Base-by-base conservation (phyloP, 2,888 invertebrate species). In the Branchipolynoe longqiensis region DNA sequence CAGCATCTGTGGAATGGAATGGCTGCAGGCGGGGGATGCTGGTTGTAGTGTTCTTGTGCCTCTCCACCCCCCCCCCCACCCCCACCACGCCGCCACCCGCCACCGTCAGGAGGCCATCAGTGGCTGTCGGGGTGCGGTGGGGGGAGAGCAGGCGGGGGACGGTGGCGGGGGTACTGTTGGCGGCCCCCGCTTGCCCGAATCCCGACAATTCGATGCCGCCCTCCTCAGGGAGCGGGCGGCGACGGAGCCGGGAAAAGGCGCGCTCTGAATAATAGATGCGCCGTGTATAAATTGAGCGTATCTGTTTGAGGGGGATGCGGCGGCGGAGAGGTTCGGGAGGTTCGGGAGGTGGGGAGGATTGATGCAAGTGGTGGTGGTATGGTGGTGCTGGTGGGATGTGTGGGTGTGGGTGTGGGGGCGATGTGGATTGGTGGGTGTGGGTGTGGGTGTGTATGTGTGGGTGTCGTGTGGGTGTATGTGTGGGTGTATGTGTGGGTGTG, bases 211-310 rank as follows among this genome's bases (percentile, higher is more conserved):
- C 38, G 69, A 69, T 69, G n/a, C n/a, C n/a, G n/a, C 36, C 69
- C 3, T 38, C 69, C 69, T 8, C 38, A 22, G 69, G 69, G 69
- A 69, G 31, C 31, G 62, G 28, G 33, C 14, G 14, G 12, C 48
- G n/a, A n/a, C n/a, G n/a, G n/a, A n/a, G n/a, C 31, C 64, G 18
- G 62, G 38, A 31, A 83, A 48, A 56, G 64, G 73, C 25, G 31
- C 14, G 6, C 40, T 38, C 40, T 84, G 64, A 84, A 84, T 84
- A 84, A 84, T 84, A 69, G 69, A 84, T 84, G 56, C 41, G 69
- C n/a, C n/a, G n/a, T 33, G 73, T 84, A 69, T 84, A 84, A 84
- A 73, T 84, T 84, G 84, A 84, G 31, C 84, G 69, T 31, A 69
- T 48, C 58, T 56, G 82, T 82, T 82, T 69, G 69, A 25, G 33